phyloP scores from a whole-genome alignment of 1,140 invertebrate species.

The Megalonaias nervosa region DNA sequence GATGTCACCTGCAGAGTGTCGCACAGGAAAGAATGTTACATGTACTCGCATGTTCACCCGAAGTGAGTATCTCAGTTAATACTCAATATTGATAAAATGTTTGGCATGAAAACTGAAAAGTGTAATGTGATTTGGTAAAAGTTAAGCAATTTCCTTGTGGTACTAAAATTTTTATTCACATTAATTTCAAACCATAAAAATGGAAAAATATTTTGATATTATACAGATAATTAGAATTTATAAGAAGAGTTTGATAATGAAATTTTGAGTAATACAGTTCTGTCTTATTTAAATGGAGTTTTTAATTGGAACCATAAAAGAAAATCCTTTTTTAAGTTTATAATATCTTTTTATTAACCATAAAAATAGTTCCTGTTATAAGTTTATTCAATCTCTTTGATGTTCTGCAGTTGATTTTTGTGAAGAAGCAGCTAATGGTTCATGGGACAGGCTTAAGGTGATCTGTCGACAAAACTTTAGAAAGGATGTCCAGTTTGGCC shows the following conservation, averaged over 20 bases:
- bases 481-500: slow-evolving; percentile 61
- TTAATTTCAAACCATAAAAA: not conserved
- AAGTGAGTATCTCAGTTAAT: slow-evolving; percentile 13
- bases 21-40: slow-evolving; percentile 29
- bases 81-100: not conserved
- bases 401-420: slow-evolving; percentile 58
- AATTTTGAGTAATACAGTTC: not conserved
- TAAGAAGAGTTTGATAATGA: not conserved
- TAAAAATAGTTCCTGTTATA: not conserved
- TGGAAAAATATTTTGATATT: not conserved
- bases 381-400: not conserved
- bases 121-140: not conserved
- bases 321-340: not conserved
- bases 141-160: not conserved
- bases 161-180: not conserved
- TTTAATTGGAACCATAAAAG: not conserved
- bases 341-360: not conserved
- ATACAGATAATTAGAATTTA: not conserved
- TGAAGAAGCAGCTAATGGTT: slow-evolving; percentile 35
- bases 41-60: slow-evolving; percentile 58
- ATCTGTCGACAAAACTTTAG: slow-evolving; percentile 61
- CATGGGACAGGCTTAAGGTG: slow-evolving; percentile 63
- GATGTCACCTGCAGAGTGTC: slow-evolving; percentile 58
- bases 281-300: not conserved
- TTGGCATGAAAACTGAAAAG: not conserved